Conservation (phyloP, 2,888 invertebrate species). For the Eristalinus aeneus region DNA sequence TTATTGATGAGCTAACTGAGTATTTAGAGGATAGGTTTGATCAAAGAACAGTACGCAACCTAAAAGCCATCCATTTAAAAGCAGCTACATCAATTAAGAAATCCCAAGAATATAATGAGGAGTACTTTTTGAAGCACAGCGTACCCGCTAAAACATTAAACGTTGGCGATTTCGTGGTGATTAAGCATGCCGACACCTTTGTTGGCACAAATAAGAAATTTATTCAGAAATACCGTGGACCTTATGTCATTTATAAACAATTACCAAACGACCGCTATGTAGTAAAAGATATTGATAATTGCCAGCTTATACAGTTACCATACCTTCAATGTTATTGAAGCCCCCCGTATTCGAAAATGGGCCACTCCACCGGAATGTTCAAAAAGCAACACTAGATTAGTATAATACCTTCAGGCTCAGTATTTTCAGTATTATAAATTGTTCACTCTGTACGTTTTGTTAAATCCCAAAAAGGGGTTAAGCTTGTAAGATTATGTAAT, state of each 20-base stretch:
- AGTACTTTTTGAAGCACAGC: not conserved
- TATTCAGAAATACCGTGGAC: constrained; percentile 1
- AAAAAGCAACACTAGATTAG: no score
- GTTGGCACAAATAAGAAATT: constrained; percentile 26
- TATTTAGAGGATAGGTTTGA: not conserved
- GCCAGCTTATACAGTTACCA: not conserved
- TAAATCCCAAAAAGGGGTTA: no score
- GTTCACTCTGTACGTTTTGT: no score
- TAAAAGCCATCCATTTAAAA: not conserved
- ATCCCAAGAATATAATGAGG: not conserved
- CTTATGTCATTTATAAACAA: constrained; percentile 17
- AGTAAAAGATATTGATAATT: constrained; percentile 6
- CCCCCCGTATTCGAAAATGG: not conserved
- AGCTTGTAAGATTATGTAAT: no score
- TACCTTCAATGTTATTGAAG: not conserved
- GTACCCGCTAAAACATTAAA: not conserved
- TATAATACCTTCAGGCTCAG: no score
- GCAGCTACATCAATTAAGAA: not conserved
- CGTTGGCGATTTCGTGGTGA: not conserved
- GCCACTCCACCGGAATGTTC: not conserved
- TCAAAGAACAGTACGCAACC: not conserved
- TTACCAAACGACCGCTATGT: constrained; percentile 21
- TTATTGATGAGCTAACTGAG: constrained; percentile 62
- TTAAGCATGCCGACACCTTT: not conserved
- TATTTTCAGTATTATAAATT: no score